These are phyloP conservation scores for Scophthalmus maximus DNA, from an alignment of 2,113 vertebrate genomes.

Conservation along the genomic window DNA sequence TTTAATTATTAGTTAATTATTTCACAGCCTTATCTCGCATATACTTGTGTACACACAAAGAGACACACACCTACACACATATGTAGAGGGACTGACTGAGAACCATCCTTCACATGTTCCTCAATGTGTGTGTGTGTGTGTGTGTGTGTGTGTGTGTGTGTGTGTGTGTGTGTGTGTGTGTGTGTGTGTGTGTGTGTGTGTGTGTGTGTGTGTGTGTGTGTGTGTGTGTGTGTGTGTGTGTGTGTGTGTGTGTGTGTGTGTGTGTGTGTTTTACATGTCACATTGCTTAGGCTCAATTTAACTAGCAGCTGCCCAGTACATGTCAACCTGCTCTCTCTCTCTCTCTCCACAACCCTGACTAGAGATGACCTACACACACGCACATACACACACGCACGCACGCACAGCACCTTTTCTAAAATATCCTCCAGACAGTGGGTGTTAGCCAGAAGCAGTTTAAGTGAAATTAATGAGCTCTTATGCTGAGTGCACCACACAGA, in stretches of 20 bases:
- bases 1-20: too few species aligned
- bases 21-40: slow-evolving; percentile 13
- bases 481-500: slow-evolving; percentile 58
- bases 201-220: too few species aligned
- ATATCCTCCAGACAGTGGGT: slow-evolving; percentile 54
- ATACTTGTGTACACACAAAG: not conserved
- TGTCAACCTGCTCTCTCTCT: slow-evolving; percentile 23
- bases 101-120: not conserved
- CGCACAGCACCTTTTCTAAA: slow-evolving; percentile 7
- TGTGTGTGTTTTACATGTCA: slow-evolving; percentile 26
- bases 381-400: slow-evolving; percentile 5
- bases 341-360: slow-evolving; percentile 9
- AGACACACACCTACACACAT: not conserved
- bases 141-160: too few species aligned
- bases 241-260: slow-evolving; percentile 11
- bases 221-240: too few species aligned
- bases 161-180: slow-evolving; percentile 11
- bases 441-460: slow-evolving; percentile 64
- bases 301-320: slow-evolving; percentile 50
- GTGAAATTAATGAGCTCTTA: slow-evolving; percentile 72
- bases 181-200: slow-evolving; percentile 1
- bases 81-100: not conserved
- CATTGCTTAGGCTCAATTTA: slow-evolving; percentile 51
- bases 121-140: too few species aligned
- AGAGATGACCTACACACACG: slow-evolving; percentile 4